These are phyloP conservation scores for Apis laboriosa DNA, from an alignment of 1,140 invertebrate species.

Conservation along the genomic window DNA sequence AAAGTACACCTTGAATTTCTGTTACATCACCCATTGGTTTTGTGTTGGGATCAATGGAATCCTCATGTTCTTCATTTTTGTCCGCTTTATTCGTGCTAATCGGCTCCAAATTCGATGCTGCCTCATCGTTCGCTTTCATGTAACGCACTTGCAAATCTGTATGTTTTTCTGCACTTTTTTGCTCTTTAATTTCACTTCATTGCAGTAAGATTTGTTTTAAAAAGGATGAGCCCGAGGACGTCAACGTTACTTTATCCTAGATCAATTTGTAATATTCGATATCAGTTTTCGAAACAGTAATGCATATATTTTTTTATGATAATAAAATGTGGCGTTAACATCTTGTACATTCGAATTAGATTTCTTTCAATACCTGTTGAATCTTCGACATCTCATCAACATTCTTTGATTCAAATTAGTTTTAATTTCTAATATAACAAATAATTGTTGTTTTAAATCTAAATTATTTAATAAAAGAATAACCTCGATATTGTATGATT, in stretches of 20 bases:
- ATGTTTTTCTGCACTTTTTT: conserved; percentile 26
- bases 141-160: conserved; percentile 42
- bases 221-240: conserved; percentile 22
- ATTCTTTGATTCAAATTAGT: not conserved
- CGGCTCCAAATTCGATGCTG: conserved; percentile 36
- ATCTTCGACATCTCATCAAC: conserved; percentile 23
- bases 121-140: conserved; percentile 66
- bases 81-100: conserved; percentile 42
- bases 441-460: not conserved
- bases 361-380: conserved; percentile 58
- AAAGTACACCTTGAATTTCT: conserved; percentile 1
- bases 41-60: not conserved
- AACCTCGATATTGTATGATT: not conserved
- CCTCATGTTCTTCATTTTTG: conserved; percentile 37
- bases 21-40: not conserved
- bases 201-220: not conserved
- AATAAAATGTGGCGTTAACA: not conserved
- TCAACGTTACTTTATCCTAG: conserved; percentile 51
- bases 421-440: not conserved
- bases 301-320: not conserved
- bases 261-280: conserved; percentile 37
- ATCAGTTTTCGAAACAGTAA: not conserved
- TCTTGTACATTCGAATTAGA: not conserved
- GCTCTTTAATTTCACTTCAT: conserved; percentile 58
- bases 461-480: not conserved